Evolutionary conservation across 2,113 vertebrate species (phyloP).

Genomic region (Dicrurus megarhynchus): DNA sequence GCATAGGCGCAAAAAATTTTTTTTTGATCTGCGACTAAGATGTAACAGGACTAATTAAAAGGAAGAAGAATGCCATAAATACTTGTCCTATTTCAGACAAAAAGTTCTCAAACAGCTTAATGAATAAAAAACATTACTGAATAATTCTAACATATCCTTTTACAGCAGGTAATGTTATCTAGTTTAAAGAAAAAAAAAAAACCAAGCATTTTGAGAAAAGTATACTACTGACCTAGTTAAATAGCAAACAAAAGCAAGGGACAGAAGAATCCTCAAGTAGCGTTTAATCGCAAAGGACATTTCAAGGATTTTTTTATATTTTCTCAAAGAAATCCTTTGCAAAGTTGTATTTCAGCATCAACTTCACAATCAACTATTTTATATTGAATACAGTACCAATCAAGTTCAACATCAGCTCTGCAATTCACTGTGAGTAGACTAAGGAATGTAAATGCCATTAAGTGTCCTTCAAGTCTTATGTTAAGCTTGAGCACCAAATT

Average conservation of each 20-base stretch:
- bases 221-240: background rate
- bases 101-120: background rate
- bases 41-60: background rate
- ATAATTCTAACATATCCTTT: background rate
- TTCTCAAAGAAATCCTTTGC: constrained; percentile 22
- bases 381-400: constrained; percentile 57
- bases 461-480: constrained; percentile 64
- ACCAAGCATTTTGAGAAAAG: background rate
- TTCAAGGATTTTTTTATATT: constrained; percentile 45
- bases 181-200: background rate
- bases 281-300: constrained; percentile 35
- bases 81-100: background rate
- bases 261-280: background rate
- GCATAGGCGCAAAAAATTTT: accelerated
- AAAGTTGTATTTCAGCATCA: constrained; percentile 56
- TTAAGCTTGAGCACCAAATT: constrained; percentile 58
- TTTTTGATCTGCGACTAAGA: background rate
- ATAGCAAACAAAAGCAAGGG: background rate
- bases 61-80: background rate
- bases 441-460: constrained; percentile 74
- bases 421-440: constrained; percentile 64
- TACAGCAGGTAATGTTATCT: background rate
- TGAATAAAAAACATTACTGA: background rate
- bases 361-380: constrained; percentile 64
- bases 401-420: constrained; percentile 69